These are phyloP conservation scores for Bombus haemorrhoidalis DNA, from an alignment of 1,140 invertebrate genomes.

Conservation along the genomic window DNA sequence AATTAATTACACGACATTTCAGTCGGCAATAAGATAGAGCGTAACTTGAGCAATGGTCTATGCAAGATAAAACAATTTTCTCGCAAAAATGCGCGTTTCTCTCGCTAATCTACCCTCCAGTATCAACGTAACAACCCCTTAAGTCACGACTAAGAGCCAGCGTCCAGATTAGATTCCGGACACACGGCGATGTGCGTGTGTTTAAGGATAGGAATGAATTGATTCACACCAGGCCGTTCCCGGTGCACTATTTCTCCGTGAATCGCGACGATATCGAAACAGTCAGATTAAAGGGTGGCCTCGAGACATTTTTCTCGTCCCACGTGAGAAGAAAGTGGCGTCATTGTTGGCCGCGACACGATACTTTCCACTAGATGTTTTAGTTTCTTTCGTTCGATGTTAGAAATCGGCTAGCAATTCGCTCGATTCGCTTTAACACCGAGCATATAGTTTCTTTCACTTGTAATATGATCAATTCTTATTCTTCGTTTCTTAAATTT, in stretches of 20 bases:
- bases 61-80: conserved; percentile 16
- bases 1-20: neutral
- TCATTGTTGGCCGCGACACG: neutral
- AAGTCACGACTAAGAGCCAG: conserved; percentile 32
- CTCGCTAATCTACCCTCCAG: conserved; percentile 8
- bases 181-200: neutral
- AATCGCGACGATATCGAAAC: conserved; percentile 39
- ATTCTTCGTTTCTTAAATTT: neutral
- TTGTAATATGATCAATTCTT: neutral
- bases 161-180: conserved; percentile 47
- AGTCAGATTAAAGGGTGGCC: conserved; percentile 44
- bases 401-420: neutral
- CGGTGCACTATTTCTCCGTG: conserved; percentile 26
- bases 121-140: conserved; percentile 45
- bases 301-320: conserved; percentile 35
- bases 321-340: conserved; percentile 34
- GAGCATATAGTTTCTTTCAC: neutral
- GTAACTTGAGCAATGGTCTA: neutral
- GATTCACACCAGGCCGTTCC: conserved; percentile 17
- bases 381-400: neutral
- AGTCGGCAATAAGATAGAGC: neutral
- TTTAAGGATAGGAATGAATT: conserved; percentile 11
- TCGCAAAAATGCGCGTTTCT: conserved; percentile 11
- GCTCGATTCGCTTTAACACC: no score
- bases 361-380: neutral